Evolutionary conservation across 2,113 vertebrate genomes (phyloP).

Genomic region (Xenotilapia caudafasciata): DNA sequence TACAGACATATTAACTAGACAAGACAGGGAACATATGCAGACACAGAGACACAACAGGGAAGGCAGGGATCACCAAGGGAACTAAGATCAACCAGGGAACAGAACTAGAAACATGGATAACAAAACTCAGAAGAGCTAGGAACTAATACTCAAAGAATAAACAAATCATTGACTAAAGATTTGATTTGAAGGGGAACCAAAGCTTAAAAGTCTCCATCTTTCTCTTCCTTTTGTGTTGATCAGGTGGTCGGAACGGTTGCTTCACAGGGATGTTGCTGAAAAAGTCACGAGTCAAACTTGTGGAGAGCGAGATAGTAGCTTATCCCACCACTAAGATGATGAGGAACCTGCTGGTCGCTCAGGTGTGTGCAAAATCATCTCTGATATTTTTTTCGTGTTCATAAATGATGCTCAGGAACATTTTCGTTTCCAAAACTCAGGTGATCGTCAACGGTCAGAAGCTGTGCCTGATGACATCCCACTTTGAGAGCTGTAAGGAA

Average conservation of each 20-base stretch:
- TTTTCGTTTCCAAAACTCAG: conserved; percentile 50
- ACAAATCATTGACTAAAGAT: neutral
- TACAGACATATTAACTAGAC: neutral
- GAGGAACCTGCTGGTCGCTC: conserved; percentile 87
- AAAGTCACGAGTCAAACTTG: conserved; percentile 82
- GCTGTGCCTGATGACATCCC: conserved; percentile 90
- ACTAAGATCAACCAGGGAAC: neutral
- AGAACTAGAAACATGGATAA: neutral
- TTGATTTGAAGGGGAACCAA: neutral
- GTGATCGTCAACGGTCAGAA: conserved; percentile 76
- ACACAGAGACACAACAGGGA: neutral
- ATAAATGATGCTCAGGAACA: too few relatives aligned
- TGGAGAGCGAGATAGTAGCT: conserved; percentile 76
- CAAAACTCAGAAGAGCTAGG: neutral
- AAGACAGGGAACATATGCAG: neutral
- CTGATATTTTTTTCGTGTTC: fast-evolving
- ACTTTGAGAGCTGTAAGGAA: conserved; percentile 89
- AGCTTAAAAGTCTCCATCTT: neutral
- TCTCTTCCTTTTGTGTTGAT: neutral
- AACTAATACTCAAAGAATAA: neutral
- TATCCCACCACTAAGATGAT: conserved; percentile 88
- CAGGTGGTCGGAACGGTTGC: conserved; percentile 83
- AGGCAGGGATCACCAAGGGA: neutral
- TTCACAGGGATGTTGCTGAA: conserved; percentile 90
- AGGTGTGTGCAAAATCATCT: conserved; percentile 65